Percentiles rank a stretch among this genome's conserved stretches.
These are phyloP conservation scores for Pelodiscus sinensis DNA, from an alignment of 2,113 vertebrate genomes.

Conservation along the genomic window DNA sequence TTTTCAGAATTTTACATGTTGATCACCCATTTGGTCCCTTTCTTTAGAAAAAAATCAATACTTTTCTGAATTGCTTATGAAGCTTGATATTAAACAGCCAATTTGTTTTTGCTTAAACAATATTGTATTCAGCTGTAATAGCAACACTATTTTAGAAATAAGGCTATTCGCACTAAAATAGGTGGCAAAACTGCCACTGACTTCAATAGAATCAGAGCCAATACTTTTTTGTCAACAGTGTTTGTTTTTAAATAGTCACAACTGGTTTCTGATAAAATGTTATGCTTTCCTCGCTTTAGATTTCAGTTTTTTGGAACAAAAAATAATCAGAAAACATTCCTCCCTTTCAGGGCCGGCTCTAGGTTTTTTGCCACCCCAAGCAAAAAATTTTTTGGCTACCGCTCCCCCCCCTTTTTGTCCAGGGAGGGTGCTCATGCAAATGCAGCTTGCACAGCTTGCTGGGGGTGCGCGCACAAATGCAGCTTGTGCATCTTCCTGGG, in stretches of 20 bases:
- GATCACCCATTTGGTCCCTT: not conserved
- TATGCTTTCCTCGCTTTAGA: not conserved
- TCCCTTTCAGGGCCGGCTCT: not conserved
- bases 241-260: not conserved
- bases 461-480: too few relatives aligned
- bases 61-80: not conserved
- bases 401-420: too few relatives aligned
- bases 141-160: not conserved
- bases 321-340: not conserved
- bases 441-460: too few relatives aligned
- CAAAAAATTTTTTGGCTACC: too few relatives aligned
- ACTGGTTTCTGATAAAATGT: not conserved
- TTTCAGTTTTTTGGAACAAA: slow-evolving; percentile 10
- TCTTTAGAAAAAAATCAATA: not conserved
- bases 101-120: not conserved
- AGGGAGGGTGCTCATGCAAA: too few relatives aligned
- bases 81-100: not conserved
- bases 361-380: too few relatives aligned
- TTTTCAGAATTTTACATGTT: not conserved
- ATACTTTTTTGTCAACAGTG: not conserved
- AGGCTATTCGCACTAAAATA: not conserved
- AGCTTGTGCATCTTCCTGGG: too few relatives aligned
- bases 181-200: slow-evolving; percentile 21
- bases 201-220: not conserved
- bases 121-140: not conserved